Conservation (phyloP, 2,113 vertebrate genomes). For the Parotia lawesii region DNA sequence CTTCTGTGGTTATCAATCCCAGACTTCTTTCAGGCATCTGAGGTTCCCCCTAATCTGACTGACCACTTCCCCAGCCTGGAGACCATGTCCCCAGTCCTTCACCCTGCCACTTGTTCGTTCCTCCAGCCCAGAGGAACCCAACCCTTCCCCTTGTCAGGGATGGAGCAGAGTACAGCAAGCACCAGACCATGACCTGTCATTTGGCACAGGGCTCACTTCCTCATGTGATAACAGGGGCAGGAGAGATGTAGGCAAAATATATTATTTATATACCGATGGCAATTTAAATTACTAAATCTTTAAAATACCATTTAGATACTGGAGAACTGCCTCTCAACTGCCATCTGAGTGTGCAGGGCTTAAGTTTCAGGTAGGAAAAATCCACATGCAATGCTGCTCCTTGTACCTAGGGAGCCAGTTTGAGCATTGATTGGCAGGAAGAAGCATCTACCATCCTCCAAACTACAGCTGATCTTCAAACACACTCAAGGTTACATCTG, state of each 20-base stretch:
- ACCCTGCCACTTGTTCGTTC: background rate
- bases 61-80: background rate
- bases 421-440: background rate
- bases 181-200: background rate
- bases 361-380: slow-evolving; percentile 40
- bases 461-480: background rate
- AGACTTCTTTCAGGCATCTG: background rate
- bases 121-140: background rate
- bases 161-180: background rate
- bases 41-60: background rate
- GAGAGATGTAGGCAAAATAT: background rate
- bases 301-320: background rate
- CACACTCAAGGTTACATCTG: background rate
- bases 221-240: background rate
- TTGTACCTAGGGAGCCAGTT: background rate
- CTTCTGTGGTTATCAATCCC: background rate
- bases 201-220: background rate
- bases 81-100: background rate
- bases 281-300: slow-evolving; percentile 25
- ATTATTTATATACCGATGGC: background rate
- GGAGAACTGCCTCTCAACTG: background rate
- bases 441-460: background rate
- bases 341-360: background rate
- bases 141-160: background rate
- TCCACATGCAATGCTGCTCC: background rate